Evolutionary conservation across 2,797 vertebrate species (phyloP), one percentile per base, ranked within the genome.

Genomic region (Nasua narica): DNA sequence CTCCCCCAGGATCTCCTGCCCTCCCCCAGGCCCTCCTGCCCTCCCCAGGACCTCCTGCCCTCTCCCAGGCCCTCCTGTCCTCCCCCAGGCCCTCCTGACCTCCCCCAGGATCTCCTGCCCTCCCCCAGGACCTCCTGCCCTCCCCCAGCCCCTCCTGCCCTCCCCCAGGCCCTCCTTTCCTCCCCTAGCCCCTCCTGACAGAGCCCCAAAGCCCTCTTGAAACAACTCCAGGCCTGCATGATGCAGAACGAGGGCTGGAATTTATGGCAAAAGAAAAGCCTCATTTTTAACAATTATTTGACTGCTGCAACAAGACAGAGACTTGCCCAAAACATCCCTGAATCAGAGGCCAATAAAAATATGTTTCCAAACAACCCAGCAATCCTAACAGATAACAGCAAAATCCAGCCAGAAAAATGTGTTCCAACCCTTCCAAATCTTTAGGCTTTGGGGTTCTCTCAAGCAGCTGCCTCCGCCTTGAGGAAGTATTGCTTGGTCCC

Each of bases 401-500:
- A 35, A 56, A 9, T 15, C n/a, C 23, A 32, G 37, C 85, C 35
- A 7, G 13, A 67, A 60, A 83, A 37, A 10, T 0, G 8, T n/a
- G 13, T 58, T 50, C 48, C 13, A 1, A 25, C 23, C 16, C 29
- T 13, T 29, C 43, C 90, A 50, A 13, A 60, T 54, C 27, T 9
- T 27, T 48, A 4, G 50, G 0, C 3, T 11, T 35, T 7, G 0
- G 77, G 77, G 2, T 0, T 50, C 74, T 46, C 8, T 9, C 18
- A 13, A 21, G 32, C 87, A 37, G 9, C 9, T 14, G 0, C 14
- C 3, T 78, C 40, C n/a, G 0, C 7, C 27, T 0, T 10, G 14
- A 48, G 19, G 23, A 62, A 18, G 23, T 10, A 4, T 6, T 9
- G 0, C 14, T 6, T 25, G 5, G 1, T 0, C 37, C 46, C 3